phyloP scores from a whole-genome alignment of 2,888 invertebrate genomes.

The Dynastes grantii region DNA sequence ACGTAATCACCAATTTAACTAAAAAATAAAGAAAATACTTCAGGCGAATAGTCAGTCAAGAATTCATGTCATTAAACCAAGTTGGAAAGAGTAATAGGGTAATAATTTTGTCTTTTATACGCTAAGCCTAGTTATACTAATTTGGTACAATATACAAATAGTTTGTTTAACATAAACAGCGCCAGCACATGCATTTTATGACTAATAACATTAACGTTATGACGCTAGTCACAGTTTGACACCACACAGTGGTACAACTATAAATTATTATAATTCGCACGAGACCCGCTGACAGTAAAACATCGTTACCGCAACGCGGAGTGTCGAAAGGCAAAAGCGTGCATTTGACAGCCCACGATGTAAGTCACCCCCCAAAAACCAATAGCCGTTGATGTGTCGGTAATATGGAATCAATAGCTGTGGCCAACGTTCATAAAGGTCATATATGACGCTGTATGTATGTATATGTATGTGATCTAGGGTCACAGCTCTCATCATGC shows the following conservation, averaged over 20 bases:
- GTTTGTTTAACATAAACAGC: conserved; percentile 8
- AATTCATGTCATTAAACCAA: not conserved
- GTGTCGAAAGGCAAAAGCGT: conserved; percentile 52
- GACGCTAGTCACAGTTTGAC: conserved; percentile 33
- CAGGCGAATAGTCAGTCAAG: no score
- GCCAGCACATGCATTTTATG: conserved; percentile 12
- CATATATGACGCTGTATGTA: conserved; percentile 47
- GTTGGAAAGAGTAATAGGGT: not conserved
- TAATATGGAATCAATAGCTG: conserved; percentile 50
- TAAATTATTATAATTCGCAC: conserved; percentile 50
- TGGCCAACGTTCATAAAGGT: conserved; percentile 57
- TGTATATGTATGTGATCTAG: conserved; percentile 23
- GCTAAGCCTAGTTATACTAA: conserved; percentile 8
- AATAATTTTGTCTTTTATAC: not conserved
- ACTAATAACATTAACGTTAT: conserved; percentile 36
- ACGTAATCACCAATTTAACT: no score
- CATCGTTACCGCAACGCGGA: conserved; percentile 31
- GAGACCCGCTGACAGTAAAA: conserved; percentile 32
- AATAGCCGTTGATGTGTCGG: conserved; percentile 44
- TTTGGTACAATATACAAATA: conserved; percentile 24
- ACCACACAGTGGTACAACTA: conserved; percentile 37
- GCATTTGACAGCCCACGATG: conserved; percentile 57
- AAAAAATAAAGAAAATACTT: no score
- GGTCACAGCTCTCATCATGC: conserved; percentile 53
- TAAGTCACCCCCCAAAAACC: conserved; percentile 55